These are phyloP conservation scores for Hemithea aestivaria DNA, from an alignment of 2,888 invertebrate genomes.

Conservation along the genomic window DNA sequence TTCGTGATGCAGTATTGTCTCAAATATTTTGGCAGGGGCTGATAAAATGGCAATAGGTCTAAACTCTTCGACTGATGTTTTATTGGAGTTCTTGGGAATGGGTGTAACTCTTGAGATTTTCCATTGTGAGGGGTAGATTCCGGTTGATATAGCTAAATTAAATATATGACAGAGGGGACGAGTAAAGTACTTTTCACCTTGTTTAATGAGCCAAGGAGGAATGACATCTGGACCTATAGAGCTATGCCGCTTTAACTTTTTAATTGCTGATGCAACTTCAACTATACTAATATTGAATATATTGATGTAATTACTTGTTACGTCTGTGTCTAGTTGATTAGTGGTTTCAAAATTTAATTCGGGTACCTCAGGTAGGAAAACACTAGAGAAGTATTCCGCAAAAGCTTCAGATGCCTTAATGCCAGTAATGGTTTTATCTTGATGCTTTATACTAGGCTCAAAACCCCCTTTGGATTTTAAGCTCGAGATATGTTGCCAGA, in stretches of 20 bases:
- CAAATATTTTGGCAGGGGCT: slow-evolving; percentile 2
- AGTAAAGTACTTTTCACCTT: background rate
- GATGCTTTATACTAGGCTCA: slow-evolving; percentile 2
- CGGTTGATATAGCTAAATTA: background rate
- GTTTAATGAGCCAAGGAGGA: background rate
- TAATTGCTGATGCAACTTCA: background rate
- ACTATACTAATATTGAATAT: background rate
- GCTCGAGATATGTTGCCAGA: slow-evolving; percentile 3
- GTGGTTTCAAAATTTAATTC: background rate
- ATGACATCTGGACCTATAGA: background rate
- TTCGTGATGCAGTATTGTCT: background rate
- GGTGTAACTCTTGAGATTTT: slow-evolving; percentile 1
- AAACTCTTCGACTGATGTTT: background rate
- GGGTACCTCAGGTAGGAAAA: slow-evolving; percentile 1
- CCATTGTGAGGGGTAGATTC: background rate
- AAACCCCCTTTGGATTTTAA: slow-evolving; percentile 4
- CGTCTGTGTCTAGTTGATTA: background rate
- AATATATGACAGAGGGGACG: too few species aligned
- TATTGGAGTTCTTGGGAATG: background rate
- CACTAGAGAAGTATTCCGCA: slow-evolving; percentile 3
- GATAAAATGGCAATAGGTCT: background rate
- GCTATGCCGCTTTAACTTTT: slow-evolving; percentile 1
- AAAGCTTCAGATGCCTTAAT: slow-evolving; percentile 2
- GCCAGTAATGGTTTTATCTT: background rate
- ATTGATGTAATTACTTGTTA: slow-evolving; percentile 3